Base-by-base conservation (phyloP, 2,113 vertebrate species). In the Mustela lutreola region DNA sequence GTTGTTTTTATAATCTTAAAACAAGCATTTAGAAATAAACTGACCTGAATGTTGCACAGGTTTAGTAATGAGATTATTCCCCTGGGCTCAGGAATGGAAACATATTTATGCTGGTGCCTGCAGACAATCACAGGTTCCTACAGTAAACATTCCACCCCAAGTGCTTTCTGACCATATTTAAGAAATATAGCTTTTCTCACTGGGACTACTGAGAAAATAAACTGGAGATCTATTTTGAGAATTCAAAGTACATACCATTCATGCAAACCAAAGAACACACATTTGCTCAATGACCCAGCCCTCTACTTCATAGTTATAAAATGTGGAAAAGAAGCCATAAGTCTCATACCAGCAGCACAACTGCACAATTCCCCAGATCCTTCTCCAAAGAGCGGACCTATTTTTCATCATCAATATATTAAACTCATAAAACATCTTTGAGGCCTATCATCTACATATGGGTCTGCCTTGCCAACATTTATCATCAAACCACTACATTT, bases 181-280 rank as follows among this genome's bases (percentile, higher is more conserved):
- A 98, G 95, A 98, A 96, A 97, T 94, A 96, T 2, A 97, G 75
- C 96, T 89, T 94, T 98, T 97, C 92, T 96, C 84, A 58, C 73
- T 91, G 81, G 53, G 62, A 91, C 71, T 97, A 81, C 92, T 92
- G 95, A 95, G 95, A 98, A 98, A 98, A 97, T 98, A 97, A 97
- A 97, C 96, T 92, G 87, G 56, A 96, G 67, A 95, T 98, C 97
- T 98, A 97, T 98, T 98, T 98, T 96, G 94, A 97, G 97, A 95
- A 97, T 96, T 92, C 97, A 73, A 97, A 98, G 97, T 86, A 97
- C 98, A 98, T 98, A 97, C 97, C 97, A 98, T 97, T 97, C 97
- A 96, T 89, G 60, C 97, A 98, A 97, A 97, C 89, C 63, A 56
- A 96, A 92, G 95, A 96, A 86, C 84, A 94, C 92, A 95, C 75